These are phyloP conservation scores for Centropristis striata DNA, from an alignment of 2,113 vertebrate genomes.

Conservation along the genomic window DNA sequence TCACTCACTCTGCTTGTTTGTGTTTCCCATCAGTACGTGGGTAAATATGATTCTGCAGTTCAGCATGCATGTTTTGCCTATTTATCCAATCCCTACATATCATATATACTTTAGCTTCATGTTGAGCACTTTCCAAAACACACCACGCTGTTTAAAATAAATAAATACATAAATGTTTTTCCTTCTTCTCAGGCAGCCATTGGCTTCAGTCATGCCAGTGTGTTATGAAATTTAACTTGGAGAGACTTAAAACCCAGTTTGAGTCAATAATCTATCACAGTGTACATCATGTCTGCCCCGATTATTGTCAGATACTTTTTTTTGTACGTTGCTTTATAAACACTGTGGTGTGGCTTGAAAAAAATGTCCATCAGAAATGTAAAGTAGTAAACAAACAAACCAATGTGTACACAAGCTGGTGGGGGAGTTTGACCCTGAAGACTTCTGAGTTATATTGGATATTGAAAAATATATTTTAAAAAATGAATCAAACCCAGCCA, in stretches of 20 bases:
- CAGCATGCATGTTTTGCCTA: background rate
- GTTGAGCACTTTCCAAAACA: conserved; percentile 38
- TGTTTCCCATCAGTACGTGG: too few relatives aligned
- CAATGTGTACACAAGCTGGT: background rate
- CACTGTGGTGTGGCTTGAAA: background rate
- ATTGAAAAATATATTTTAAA: too few relatives aligned
- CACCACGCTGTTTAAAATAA: too few relatives aligned
- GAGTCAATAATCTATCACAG: conserved; percentile 38
- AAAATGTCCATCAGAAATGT: background rate
- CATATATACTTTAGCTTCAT: conserved; percentile 22
- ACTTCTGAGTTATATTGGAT: too few relatives aligned
- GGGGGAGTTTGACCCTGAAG: background rate
- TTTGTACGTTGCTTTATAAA: too few relatives aligned
- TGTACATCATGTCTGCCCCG: conserved; percentile 33
- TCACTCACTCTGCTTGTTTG: too few relatives aligned
- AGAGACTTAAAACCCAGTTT: conserved; percentile 43
- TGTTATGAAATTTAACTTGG: conserved; percentile 19
- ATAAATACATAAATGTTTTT: background rate
- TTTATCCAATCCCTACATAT: conserved; percentile 11
- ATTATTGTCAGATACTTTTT: conserved; percentile 27
- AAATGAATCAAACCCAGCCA: background rate
- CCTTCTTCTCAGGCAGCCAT: conserved; percentile 30
- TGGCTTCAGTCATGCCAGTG: conserved; percentile 39
- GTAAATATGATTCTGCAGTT: background rate
- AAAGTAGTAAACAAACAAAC: background rate